Percentiles rank a stretch among this genome's conserved stretches.
These are phyloP conservation scores for Chromis chromis DNA, from an alignment of 2,797 vertebrate species.

Conservation along the genomic window DNA sequence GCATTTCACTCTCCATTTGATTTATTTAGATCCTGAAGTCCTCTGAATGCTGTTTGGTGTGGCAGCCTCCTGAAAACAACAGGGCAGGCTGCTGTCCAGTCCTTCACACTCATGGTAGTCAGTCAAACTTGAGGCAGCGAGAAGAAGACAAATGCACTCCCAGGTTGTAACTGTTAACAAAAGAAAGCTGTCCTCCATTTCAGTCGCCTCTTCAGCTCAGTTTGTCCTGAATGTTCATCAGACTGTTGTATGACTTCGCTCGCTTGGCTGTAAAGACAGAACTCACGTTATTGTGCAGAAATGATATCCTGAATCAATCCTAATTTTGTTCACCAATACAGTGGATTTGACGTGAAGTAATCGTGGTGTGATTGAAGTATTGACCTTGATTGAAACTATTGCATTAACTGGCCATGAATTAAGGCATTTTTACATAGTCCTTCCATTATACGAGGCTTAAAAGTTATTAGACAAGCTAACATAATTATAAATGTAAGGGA, in stretches of 20 bases:
- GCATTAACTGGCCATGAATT: too few relatives aligned
- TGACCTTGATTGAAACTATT: too few relatives aligned
- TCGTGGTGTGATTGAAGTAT: too few relatives aligned
- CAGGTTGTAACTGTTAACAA: neutral
- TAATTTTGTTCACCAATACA: too few relatives aligned
- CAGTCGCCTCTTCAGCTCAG: conserved; percentile 84
- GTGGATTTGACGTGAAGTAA: too few relatives aligned
- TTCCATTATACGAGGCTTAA: too few relatives aligned
- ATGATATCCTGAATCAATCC: too few relatives aligned
- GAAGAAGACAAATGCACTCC: conserved; percentile 7
- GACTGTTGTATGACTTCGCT: conserved; percentile 89
- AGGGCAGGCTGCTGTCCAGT: conserved; percentile 4
- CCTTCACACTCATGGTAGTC: conserved; percentile 7
- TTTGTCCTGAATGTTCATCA: conserved; percentile 95
- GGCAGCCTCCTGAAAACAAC: too few relatives aligned
- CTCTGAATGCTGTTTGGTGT: conserved; percentile 31
- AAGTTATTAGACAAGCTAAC: too few relatives aligned
- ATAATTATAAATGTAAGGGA: too few relatives aligned
- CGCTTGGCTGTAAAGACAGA: conserved; percentile 89
- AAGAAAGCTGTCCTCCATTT: neutral
- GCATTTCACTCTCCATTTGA: conserved; percentile 10
- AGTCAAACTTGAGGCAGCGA: conserved; percentile 26
- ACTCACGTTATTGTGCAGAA: too few relatives aligned
- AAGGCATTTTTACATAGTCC: too few relatives aligned
- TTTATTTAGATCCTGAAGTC: conserved; percentile 10